A percentile compares a stretch with the other conserved stretches of the same genome.
Conservation (phyloP, 2,113 vertebrate species). For the Illadopsis cleaveri region DNA sequence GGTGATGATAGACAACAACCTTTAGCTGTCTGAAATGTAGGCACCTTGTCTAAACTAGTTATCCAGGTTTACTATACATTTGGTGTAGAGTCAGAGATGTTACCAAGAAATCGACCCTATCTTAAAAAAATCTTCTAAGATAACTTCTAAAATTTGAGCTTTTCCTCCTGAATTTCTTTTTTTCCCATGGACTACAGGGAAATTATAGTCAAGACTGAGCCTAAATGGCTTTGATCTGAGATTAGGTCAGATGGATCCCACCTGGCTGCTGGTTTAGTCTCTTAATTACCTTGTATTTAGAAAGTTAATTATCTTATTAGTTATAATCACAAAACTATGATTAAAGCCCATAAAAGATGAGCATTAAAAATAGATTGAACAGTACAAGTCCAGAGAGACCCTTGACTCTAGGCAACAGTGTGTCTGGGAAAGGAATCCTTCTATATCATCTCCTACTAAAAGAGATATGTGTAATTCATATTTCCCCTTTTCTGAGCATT, state of each 20-base stretch:
- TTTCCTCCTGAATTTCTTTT: background rate
- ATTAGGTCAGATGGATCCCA: constrained; percentile 27
- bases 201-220: background rate
- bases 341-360: constrained; percentile 14
- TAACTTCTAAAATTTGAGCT: background rate
- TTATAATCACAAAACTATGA: constrained; percentile 18
- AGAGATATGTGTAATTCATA: background rate
- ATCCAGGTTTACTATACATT: background rate
- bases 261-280: background rate
- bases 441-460: background rate
- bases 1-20: rapidly evolving
- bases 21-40: background rate
- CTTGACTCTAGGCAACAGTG: background rate
- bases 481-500: background rate
- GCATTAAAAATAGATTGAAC: background rate
- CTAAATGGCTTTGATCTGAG: background rate
- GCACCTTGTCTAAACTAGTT: background rate
- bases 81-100: background rate
- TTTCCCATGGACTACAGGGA: background rate
- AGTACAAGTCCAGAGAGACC: background rate
- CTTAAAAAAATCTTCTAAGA: background rate
- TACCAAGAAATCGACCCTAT: background rate
- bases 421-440: background rate
- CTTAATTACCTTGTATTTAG: background rate
- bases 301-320: constrained; percentile 18